Evolutionary conservation across 2,888 invertebrate genomes (phyloP).

Genomic region (Lypha dubia): DNA sequence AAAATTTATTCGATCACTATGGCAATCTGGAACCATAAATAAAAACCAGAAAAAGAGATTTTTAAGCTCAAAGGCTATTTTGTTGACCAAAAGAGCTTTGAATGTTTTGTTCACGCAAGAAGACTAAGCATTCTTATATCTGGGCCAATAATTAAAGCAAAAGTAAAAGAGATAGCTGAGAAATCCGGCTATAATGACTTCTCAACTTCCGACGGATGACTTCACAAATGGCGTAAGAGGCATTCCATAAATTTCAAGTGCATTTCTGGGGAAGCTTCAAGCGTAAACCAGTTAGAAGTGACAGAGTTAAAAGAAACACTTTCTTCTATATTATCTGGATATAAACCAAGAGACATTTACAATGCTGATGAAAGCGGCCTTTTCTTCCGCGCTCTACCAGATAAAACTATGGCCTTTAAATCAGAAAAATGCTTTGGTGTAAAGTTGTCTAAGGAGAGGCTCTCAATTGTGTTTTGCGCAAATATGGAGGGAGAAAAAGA

Average conservation of each 20-base stretch:
- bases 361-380: conserved; percentile 76
- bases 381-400: too few relatives aligned
- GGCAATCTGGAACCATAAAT: too few relatives aligned
- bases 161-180: conserved; percentile 30
- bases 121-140: conserved; percentile 20
- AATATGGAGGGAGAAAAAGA: too few relatives aligned
- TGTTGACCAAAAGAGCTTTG: conserved; percentile 39
- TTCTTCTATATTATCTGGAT: conserved; percentile 28
- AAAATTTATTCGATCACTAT: too few relatives aligned
- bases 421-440: too few relatives aligned
- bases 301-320: too few relatives aligned
- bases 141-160: conserved; percentile 14
- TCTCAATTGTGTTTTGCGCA: too few relatives aligned
- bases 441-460: too few relatives aligned
- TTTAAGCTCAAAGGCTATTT: conserved; percentile 20
- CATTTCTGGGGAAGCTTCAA: conserved; percentile 53
- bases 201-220: conserved; percentile 50
- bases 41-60: conserved; percentile 28
- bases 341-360: conserved; percentile 54
- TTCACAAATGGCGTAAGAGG: too few relatives aligned
- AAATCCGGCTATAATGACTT: conserved; percentile 23
- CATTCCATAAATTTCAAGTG: conserved; percentile 39
- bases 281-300: too few relatives aligned
- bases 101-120: conserved; percentile 37
- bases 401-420: too few relatives aligned